Evolutionary conservation across 2,888 invertebrate species (phyloP), one percentile per base, ranked within the genome.

Genomic region (Leptodirus hochenwartii): DNA sequence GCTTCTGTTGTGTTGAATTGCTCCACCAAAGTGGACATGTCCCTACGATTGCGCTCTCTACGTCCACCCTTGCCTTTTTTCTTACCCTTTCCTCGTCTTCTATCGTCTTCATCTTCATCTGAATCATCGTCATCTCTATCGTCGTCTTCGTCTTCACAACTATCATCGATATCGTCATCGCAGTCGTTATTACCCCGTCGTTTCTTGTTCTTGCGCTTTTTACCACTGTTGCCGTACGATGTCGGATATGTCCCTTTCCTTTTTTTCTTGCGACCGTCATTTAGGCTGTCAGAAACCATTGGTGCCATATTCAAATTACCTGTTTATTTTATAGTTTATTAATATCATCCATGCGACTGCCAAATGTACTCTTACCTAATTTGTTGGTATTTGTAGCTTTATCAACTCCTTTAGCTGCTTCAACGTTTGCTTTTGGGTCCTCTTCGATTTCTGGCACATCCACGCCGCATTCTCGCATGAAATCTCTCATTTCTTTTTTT

Each of bases 401-500:
- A n/a, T 17, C 15, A 4, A 27, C 15, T 13, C 27, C 31, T n/a
- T 32, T 28, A 10, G 14, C 14, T 11, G 11, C 10, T 8, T 32
- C 15, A 16, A 13, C 20, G 9, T 31, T 22, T 9, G 28, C 35
- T 8, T 24, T 29, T n/a, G 13, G 27, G n/a, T 30, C 16, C 5
- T 29, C 26, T 16, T 41, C 39, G 14, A 40, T 39, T 17, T 29
- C 38, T 1, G 39, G 35, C 17, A 32, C 31, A 9, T 43, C 41
- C 4, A 37, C 40, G 3, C 46, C 47, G 29, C 50, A 51, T 38
- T 47, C 47, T 28, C 37, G 40, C 15, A 49, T n/a, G 11, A 41
- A 39, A 33, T 46, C 46, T 27, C 36, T 37, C 5, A 49, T 40
- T 37, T 50, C 47, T 25, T 30, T 37, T 36, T 41, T 46, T 10